Conservation (phyloP, 2,797 vertebrate species). For the Neostethus bicornis region DNA sequence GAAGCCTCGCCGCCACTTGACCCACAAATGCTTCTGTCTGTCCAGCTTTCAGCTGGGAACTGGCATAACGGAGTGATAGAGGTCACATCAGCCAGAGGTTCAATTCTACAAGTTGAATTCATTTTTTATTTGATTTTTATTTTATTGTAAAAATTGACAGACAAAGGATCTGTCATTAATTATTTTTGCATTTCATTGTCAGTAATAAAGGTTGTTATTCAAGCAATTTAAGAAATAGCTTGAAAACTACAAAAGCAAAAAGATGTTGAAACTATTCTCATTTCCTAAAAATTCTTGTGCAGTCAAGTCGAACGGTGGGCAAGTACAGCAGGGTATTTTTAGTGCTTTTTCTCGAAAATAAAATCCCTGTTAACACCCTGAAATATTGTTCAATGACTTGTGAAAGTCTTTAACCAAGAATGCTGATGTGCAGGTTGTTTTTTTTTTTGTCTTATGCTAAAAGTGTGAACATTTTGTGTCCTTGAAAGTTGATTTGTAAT, state of each 20-base stretch:
- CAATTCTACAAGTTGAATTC: slow-evolving; percentile 9
- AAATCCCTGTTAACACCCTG: slow-evolving; percentile 65
- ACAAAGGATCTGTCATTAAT: not conserved
- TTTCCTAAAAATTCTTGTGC: slow-evolving; percentile 24
- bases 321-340: slow-evolving; percentile 46
- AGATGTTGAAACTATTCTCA: slow-evolving; percentile 5
- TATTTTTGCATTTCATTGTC: not conserved
- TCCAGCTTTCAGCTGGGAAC: slow-evolving; percentile 49
- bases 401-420: slow-evolving; percentile 67
- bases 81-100: slow-evolving; percentile 36
- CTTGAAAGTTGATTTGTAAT: slow-evolving; percentile 62
- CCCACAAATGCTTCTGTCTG: slow-evolving; percentile 61
- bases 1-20: slow-evolving; percentile 40
- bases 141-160: not conserved
- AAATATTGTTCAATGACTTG: slow-evolving; percentile 72
- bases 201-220: not conserved
- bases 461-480: slow-evolving; percentile 39
- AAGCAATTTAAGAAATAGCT: slow-evolving; percentile 1
- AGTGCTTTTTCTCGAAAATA: slow-evolving; percentile 59
- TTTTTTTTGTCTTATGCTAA: not conserved
- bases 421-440: slow-evolving; percentile 66
- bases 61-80: slow-evolving; percentile 21
- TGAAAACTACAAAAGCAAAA: not conserved
- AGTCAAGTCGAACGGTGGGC: slow-evolving; percentile 15
- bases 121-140: not conserved